Evolutionary conservation across 2,797 vertebrate species (phyloP).

Genomic region (Meriones psammophilus): DNA sequence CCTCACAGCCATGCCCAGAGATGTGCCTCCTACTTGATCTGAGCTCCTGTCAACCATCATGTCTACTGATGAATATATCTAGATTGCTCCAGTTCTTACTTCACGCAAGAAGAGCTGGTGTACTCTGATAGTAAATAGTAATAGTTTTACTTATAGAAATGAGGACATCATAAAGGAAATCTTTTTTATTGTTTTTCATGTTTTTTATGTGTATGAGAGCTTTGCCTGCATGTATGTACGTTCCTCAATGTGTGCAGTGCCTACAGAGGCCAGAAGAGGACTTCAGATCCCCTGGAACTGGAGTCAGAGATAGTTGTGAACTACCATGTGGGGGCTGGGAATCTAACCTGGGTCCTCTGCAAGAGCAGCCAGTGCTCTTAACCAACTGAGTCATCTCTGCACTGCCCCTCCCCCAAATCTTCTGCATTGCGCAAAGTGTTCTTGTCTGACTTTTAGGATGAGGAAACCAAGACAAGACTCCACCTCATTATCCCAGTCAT

Average conservation of each 20-base stretch:
- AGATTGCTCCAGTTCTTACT: neutral
- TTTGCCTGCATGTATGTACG: neutral
- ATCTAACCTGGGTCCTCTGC: neutral
- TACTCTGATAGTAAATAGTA: conserved; percentile 5
- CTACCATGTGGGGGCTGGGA: neutral
- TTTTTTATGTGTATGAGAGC: neutral
- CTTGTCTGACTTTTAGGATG: conserved; percentile 33
- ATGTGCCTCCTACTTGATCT: neutral
- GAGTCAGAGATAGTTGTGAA: neutral
- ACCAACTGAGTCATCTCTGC: neutral
- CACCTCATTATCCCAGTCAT: neutral
- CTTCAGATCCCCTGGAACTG: neutral
- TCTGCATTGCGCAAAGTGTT: neutral
- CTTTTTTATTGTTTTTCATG: neutral
- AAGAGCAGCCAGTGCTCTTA: neutral
- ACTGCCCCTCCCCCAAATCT: neutral
- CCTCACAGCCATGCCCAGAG: neutral
- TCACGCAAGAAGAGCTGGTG: neutral
- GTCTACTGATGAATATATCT: neutral
- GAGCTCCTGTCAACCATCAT: too few species aligned
- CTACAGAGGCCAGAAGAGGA: neutral
- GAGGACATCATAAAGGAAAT: neutral
- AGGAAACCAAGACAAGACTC: conserved; percentile 13
- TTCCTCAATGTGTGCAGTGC: neutral
- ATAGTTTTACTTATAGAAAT: conserved; percentile 56